phyloP scores from a whole-genome alignment of 2,797 vertebrate genomes.

The Ctenosaura bakeri region DNA sequence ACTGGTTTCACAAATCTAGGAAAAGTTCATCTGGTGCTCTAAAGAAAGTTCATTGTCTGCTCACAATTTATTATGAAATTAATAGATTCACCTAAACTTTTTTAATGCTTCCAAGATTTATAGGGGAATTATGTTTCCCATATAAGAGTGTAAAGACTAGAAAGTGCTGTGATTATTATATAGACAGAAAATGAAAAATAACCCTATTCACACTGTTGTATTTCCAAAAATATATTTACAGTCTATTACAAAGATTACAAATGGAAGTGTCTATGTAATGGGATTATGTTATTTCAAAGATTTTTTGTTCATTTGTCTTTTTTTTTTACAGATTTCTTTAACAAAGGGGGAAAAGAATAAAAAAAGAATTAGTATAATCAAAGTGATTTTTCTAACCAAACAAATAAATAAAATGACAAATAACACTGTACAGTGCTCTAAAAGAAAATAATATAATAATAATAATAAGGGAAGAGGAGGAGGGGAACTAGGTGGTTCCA shows the following conservation, averaged over 20 bases:
- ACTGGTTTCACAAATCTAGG: slow-evolving; percentile 4
- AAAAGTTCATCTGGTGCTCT: slow-evolving; percentile 72
- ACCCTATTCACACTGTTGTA: slow-evolving; percentile 95
- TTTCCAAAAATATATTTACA: slow-evolving; percentile 99
- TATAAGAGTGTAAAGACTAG: slow-evolving; percentile 81
- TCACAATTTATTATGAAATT: slow-evolving; percentile 79
- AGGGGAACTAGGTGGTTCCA: too few species aligned
- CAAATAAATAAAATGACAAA: slow-evolving; percentile 98
- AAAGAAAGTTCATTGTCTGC: slow-evolving; percentile 76
- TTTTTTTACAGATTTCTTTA: slow-evolving; percentile 88
- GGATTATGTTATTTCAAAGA: slow-evolving; percentile 91
- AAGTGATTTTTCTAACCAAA: slow-evolving; percentile 89
- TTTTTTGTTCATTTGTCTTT: slow-evolving; percentile 55
- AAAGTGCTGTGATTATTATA: slow-evolving; percentile 84
- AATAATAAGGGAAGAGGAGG: slow-evolving; percentile 12
- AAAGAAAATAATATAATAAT: slow-evolving; percentile 76
- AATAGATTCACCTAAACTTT: slow-evolving; percentile 78
- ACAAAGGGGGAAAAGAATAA: slow-evolving; percentile 70
- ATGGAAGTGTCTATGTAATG: slow-evolving; percentile 96
- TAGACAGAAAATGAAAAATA: slow-evolving; percentile 86
- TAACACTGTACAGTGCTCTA: slow-evolving; percentile 94
- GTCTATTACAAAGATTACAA: slow-evolving; percentile 99
- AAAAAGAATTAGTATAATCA: slow-evolving; percentile 87
- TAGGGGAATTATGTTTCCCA: slow-evolving; percentile 76
- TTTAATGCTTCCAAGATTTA: slow-evolving; percentile 80